Conservation (phyloP, 2,888 invertebrate genomes). For the Eupithecia tripunctaria region DNA sequence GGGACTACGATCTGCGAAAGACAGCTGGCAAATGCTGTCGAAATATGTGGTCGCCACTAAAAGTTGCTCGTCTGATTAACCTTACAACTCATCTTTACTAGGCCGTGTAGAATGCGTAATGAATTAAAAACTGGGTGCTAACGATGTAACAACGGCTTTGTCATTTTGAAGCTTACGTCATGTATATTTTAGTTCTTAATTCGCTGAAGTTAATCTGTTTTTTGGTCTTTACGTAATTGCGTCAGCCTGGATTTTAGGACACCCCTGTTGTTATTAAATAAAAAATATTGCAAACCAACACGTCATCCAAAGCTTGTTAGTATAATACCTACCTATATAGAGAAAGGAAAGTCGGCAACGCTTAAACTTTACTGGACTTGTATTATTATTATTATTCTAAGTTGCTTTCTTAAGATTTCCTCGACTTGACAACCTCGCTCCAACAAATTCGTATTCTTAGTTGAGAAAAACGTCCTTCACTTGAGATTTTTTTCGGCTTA, state of each 20-base stretch:
- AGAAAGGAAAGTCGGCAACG: background rate
- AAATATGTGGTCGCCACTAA: background rate
- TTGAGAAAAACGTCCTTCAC: too few relatives aligned
- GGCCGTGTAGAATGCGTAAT: conserved; percentile 34
- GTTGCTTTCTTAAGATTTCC: too few relatives aligned
- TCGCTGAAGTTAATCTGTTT: conserved; percentile 4
- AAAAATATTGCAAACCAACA: background rate
- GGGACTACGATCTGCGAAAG: background rate
- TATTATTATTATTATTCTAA: too few relatives aligned
- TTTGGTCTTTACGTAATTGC: background rate
- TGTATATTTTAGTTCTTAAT: conserved; percentile 20
- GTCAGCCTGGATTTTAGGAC: background rate
- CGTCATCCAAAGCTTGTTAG: background rate
- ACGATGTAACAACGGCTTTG: conserved; percentile 27
- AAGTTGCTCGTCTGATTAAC: background rate
- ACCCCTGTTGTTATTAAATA: background rate
- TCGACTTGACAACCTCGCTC: too few relatives aligned
- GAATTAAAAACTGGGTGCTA: conserved; percentile 33
- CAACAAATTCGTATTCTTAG: too few relatives aligned
- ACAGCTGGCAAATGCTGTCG: background rate
- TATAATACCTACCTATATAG: background rate
- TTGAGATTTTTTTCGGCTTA: too few relatives aligned
- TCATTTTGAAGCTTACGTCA: conserved; percentile 20
- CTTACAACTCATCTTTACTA: conserved; percentile 19
- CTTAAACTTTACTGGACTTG: background rate